Evolutionary conservation across 2,888 invertebrate species (phyloP), one percentile per base, ranked within the genome.

Genomic region (Microchrysa polita): DNA sequence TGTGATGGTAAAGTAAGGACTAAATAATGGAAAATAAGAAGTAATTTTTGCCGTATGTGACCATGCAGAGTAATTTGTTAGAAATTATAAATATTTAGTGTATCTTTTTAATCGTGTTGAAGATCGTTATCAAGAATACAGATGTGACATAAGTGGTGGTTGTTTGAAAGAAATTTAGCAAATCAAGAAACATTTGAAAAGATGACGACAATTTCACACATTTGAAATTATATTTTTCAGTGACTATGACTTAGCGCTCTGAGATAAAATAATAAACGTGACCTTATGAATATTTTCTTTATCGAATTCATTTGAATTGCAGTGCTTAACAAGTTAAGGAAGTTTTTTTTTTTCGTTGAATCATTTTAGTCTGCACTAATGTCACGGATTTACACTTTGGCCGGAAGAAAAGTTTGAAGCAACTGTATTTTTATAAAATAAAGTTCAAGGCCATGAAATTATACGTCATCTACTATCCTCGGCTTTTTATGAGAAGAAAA

Each of bases 61-160:
- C 65, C 48, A 65, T 65, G 65, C 65, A 65, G 65, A 22, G 65
- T 22, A 65, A 65, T 65, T 65, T 65, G 65, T 65, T 2, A 34
- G 27, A 34, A 34, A 34, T 44, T 65, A 65, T 65, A 48, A 48
- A 48, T 65, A 48, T 65, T 65, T 44, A 22, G 34, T 48, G 16
- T 34, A 23, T 16, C 16, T 34, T 34, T 61, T 61, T 34, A 34
- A 4, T n/a, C 14, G 5, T 12, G 23, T 22, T 10, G 40, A 34
- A 10, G 5, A 14, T 4, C n/a, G 14, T 22, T 40, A 40, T 5
- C n/a, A 40, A 40, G 23, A n/a, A 55, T 20, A 18, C 20, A 55
- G 55, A 16, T 9, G 18, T 61, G 61, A 61, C 27, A 61, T 40
- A 61, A 61, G 61, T 59, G 23, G 4, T 27, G 23, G 22, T 59